A percentile compares a stretch with the other conserved stretches of the same genome.
Evolutionary conservation across 2,888 invertebrate species (phyloP).

Genomic region (Iselma pallidipennis): DNA sequence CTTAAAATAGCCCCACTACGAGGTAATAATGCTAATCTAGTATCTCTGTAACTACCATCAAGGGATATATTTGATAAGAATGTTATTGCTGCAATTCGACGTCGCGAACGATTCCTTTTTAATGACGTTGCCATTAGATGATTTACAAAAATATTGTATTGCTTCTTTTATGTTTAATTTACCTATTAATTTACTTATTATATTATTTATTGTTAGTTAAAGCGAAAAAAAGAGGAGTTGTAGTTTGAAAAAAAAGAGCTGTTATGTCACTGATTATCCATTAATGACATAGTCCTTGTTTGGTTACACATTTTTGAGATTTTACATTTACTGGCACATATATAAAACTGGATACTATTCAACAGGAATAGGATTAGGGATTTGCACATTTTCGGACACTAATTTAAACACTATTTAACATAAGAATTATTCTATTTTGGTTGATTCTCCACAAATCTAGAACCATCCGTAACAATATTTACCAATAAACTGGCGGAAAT

Average conservation of each 20-base stretch:
- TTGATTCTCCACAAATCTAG: not conserved
- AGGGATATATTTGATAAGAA: slow-evolving; percentile 95
- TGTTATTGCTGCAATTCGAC: slow-evolving; percentile 89
- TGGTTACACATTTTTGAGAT: slow-evolving; percentile 37
- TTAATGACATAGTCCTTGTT: slow-evolving; percentile 47
- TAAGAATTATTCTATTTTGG: not conserved
- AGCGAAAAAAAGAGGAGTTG: not conserved
- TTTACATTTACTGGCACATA: slow-evolving; percentile 31
- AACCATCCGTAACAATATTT: no score
- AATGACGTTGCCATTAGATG: slow-evolving; percentile 60
- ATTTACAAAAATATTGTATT: slow-evolving; percentile 22
- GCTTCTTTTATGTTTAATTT: slow-evolving; percentile 14
- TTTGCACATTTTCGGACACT: slow-evolving; percentile 36
- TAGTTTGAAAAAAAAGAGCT: not conserved
- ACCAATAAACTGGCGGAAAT: no score
- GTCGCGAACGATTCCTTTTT: slow-evolving; percentile 70
- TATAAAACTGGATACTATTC: slow-evolving; percentile 40
- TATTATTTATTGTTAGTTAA: no score
- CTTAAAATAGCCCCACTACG: slow-evolving; percentile 53
- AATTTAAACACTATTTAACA: slow-evolving; percentile 4
- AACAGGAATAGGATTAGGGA: slow-evolving; percentile 38
- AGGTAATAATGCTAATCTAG: slow-evolving; percentile 61
- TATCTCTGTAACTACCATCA: slow-evolving; percentile 84
- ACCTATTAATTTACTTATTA: not conserved
- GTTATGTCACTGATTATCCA: slow-evolving; percentile 43